Evolutionary conservation across 1,140 invertebrate genomes (phyloP), one percentile per base, ranked within the genome.

Genomic region (Temnothorax longispinosus): DNA sequence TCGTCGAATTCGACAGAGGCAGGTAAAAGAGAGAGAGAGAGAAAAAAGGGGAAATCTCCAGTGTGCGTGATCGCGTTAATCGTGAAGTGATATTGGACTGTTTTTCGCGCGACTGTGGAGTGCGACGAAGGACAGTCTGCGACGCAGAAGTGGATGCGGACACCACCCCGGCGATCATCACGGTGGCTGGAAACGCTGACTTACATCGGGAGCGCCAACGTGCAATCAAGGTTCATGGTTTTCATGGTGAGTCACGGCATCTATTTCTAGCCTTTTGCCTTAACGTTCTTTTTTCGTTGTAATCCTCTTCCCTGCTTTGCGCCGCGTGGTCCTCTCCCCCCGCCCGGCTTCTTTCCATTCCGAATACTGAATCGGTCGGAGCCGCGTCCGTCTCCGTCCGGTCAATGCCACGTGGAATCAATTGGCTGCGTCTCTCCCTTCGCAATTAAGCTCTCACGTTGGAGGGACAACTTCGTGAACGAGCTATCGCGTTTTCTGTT

Each of bases 211-310:
- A 95, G 90, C 93, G 95, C 95, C 95, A 95, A 95, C 94, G 95
- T 95, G 95, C 95, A 95, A 95, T 95, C 95, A 95, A 95, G 94
- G 95, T 95, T 95, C 95, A 95, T 95, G 95, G 95, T 95, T 95
- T 95, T 95, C 95, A 95, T 95, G 95, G 95, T 95, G 89, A 95
- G 95, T 95, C 81, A 92, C 86, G 8, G 52, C 65, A 77, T 64
- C 88, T 87, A 69, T 88, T 90, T 87, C 86, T 75, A 69, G 38
- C 71, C 71, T 60, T 77, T 86, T 65, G 21, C 13, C 56, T 35
- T 82, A 32, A 58, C 6, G 35, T 77, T 60, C 18, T 41, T 82
- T 35, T 81, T 84, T 60, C 54, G 0, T 50, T 38, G 41, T 58
- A 15, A 54, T 54, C 4, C 15, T n/a, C 52, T n/a, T n/a, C 52